Evolutionary conservation across 1,140 invertebrate species (phyloP).

Genomic region (Eurosta solidaginis): DNA sequence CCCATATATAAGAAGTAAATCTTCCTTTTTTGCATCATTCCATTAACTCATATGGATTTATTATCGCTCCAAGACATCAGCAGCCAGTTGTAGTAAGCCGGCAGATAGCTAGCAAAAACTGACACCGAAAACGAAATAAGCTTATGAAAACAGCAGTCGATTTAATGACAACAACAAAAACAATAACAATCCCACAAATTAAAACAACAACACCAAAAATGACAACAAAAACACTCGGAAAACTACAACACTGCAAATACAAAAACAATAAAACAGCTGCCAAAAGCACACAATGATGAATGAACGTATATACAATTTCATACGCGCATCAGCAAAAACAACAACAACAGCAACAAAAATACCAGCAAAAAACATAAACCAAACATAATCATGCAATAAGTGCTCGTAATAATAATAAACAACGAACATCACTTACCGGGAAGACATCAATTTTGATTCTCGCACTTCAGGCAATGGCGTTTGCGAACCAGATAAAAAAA

Average conservation of each 20-base stretch:
- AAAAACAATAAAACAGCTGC: neutral
- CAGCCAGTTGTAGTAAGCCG: neutral
- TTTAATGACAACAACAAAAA: constrained; percentile 13
- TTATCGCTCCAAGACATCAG: neutral
- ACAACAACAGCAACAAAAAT: neutral
- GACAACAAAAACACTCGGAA: too few relatives aligned
- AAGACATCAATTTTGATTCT: constrained; percentile 15
- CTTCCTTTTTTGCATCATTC: neutral
- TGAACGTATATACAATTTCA: neutral
- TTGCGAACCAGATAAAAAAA: too few relatives aligned
- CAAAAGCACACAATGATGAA: neutral
- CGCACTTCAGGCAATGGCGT: neutral
- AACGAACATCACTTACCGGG: constrained; percentile 3
- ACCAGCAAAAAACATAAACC: too few relatives aligned
- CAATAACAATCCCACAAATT: too few relatives aligned
- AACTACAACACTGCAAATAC: too few relatives aligned
- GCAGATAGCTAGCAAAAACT: neutral
- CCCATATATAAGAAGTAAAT: neutral
- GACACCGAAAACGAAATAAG: constrained; percentile 2
- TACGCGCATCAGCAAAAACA: neutral
- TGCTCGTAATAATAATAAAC: constrained; percentile 26
- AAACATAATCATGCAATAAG: constrained; percentile 22
- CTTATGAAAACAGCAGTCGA: neutral
- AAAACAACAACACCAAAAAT: constrained; percentile 1
- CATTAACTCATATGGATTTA: too few relatives aligned